These are phyloP conservation scores for Macrophya annulata DNA, from an alignment of 2,888 invertebrate genomes.

Conservation along the genomic window DNA sequence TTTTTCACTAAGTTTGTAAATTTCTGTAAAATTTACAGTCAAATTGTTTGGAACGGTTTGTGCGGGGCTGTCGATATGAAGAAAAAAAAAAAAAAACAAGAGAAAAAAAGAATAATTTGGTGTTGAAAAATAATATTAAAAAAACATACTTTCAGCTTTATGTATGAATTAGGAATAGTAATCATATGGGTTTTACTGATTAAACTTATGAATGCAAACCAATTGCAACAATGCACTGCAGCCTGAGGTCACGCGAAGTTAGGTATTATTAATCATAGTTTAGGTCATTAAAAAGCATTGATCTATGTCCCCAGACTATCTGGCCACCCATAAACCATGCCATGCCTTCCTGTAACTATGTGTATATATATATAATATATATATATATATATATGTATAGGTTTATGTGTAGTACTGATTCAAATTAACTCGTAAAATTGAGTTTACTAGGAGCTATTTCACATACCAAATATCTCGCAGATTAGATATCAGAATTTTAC, in stretches of 20 bases:
- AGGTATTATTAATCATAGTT: not conserved
- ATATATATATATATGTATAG: not conserved
- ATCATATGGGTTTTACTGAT: not conserved
- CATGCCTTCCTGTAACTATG: not conserved
- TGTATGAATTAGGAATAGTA: too few relatives aligned
- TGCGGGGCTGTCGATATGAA: too few relatives aligned
- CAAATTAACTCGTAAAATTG: constrained; percentile 23
- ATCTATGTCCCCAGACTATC: constrained; percentile 31
- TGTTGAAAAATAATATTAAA: too few relatives aligned
- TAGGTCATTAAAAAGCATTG: constrained; percentile 40
- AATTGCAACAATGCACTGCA: not conserved
- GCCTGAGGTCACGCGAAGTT: constrained; percentile 7
- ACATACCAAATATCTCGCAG: not conserved
- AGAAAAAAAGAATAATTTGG: too few relatives aligned
- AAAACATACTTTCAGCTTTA: too few relatives aligned
- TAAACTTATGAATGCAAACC: not conserved
- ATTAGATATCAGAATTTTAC: not conserved
- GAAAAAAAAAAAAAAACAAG: too few relatives aligned
- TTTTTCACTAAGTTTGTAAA: too few relatives aligned
- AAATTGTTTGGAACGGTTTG: too few relatives aligned
- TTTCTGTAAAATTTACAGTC: too few relatives aligned
- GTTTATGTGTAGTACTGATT: not conserved
- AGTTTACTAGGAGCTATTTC: not conserved
- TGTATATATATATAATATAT: too few relatives aligned
- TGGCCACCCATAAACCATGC: constrained; percentile 4